Evolutionary conservation across 2,113 vertebrate species (phyloP), one percentile per base, ranked within the genome.

Genomic region (Scolopax mira): DNA sequence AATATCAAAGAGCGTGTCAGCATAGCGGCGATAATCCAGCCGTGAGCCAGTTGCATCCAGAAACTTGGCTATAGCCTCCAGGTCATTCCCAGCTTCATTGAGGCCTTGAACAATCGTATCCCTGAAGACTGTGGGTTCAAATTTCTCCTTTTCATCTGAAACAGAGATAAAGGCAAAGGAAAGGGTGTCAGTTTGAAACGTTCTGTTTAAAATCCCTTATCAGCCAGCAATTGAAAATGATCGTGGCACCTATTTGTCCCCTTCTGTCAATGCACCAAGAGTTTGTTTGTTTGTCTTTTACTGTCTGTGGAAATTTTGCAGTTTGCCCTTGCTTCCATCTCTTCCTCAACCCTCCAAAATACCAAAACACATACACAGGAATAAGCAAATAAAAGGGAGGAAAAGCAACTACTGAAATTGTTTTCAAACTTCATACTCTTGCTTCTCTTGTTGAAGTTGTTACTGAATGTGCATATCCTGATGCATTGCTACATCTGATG

Each of bases 121-220:
- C 98, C 99, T 98, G 97, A 99, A 99, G 93, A 99, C 98, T 67
- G 98, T 99, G 85, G 99, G 99, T 98, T 99, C 99, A 97, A 99
- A 99, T 98, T 99, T 99, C 98, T 99, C 99, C 97, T 99, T 99
- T 99, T 99, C 99, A 99, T 99, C 99, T 99, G 94, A 80, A 75
- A 92, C 25, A 96, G 9, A 93, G 48, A 48, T 9, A 55, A 62
- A 64, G 18, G 14, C 66, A 35, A 84, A 82, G 19, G 11, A 27
- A 6, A 82, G 31, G 49, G 5, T 13, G 49, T 52, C 28, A 73
- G 52, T 44, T 78, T 91, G 23, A 60, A 74, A 58, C 13, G 72
- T 74, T 22, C 73, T 71, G 6, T 80, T 77, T 66, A 90, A 83
- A 86, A 82, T 77, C 31, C 16, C 3, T 0, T 77, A 64, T 42